Conservation (phyloP, 2,888 invertebrate species). For the Lysandra bellargus region DNA sequence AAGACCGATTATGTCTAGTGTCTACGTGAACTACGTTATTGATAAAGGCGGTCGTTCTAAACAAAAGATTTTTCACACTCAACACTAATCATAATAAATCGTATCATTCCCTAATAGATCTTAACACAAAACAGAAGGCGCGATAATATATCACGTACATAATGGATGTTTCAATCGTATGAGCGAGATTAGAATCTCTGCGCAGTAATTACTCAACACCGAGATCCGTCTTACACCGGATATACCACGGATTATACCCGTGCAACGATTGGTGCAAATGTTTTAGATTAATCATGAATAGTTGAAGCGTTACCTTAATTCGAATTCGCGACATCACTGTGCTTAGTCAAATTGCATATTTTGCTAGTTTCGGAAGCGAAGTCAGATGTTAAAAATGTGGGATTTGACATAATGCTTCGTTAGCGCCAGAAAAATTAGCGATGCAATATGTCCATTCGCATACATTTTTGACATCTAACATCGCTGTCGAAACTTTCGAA, state of each 20-base stretch:
- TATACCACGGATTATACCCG: not conserved
- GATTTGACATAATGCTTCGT: no score
- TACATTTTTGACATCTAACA: no score
- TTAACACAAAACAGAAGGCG: not conserved
- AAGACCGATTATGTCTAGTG: no score
- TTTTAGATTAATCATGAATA: not conserved
- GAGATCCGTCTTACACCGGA: not conserved
- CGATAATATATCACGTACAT: not conserved
- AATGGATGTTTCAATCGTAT: conserved; percentile 13
- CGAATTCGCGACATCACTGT: not conserved
- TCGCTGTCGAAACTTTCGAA: no score
- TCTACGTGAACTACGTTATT: no score
- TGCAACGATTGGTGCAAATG: not conserved
- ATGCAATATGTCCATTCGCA: no score
- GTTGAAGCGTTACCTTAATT: not conserved
- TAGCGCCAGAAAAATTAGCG: no score
- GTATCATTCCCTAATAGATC: not conserved
- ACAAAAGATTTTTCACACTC: no score
- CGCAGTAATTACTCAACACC: conserved; percentile 7
- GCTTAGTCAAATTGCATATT: no score
- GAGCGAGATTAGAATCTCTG: conserved; percentile 1
- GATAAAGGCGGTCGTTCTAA: no score
- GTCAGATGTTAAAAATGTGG: no score
- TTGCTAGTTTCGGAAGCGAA: no score
- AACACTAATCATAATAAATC: not conserved